Conservation (phyloP, 2,888 invertebrate genomes). For the Caenorhabditis sp. region DNA sequence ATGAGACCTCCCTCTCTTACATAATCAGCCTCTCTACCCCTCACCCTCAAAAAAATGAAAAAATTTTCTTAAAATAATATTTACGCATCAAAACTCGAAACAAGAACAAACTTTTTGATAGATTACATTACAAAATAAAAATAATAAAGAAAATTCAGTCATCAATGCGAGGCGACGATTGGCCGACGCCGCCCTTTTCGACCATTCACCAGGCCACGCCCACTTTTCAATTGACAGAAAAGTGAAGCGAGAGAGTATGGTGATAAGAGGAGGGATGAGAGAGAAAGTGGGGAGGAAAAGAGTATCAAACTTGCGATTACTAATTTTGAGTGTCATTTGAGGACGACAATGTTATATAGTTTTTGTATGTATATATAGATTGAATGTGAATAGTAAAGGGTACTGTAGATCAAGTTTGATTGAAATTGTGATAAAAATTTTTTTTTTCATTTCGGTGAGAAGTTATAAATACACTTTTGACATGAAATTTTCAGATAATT, state of each 20-base stretch:
- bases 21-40: no score
- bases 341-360: not conserved
- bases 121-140: conserved; percentile 16
- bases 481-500: no score
- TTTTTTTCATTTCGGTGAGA: no score
- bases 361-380: not conserved
- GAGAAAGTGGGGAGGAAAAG: not conserved
- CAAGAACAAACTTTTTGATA: conserved; percentile 11
- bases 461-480: no score
- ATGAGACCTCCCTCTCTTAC: no score
- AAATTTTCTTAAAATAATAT: not conserved
- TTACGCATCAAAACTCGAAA: not conserved
- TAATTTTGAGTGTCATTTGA: not conserved
- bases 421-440: no score
- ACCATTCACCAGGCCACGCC: not conserved
- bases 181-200: conserved; percentile 24
- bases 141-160: not conserved
- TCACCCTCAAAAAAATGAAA: not conserved
- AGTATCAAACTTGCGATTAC: not conserved
- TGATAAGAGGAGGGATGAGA: not conserved
- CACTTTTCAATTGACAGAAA: conserved; percentile 4
- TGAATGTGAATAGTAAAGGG: not conserved
- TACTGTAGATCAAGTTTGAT: no score
- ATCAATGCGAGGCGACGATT: conserved; percentile 13
- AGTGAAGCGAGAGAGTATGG: not conserved